Base-by-base conservation (phyloP, 2,797 vertebrate species). In the Urosaurus nigricauda region DNA sequence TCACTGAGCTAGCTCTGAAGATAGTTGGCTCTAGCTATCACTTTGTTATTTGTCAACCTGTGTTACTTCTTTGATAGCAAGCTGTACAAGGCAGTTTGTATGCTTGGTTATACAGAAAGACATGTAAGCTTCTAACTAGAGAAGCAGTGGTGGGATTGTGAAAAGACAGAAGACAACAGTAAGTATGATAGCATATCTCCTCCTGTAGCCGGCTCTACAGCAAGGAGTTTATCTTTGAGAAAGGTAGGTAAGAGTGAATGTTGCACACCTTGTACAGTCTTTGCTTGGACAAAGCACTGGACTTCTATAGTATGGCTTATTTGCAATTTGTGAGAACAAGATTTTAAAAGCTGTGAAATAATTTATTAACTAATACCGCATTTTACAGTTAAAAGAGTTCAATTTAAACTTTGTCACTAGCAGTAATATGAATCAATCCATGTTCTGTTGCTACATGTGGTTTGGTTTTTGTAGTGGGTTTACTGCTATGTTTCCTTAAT, bases 31-130 rank as follows among this genome's bases (percentile, higher is more conserved):
- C 4, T 13, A 17, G 19, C 63, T 79, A 16, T 65, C 29, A 78
- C 14, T 19, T 85, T 84, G 35, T 56, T 75, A 12, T 43, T 89
- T n/a, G 19, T 51, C 68, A 35, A 87, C 90, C 88, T 89, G n/a
- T 32, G 16, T 47, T 74, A 47, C 32, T 74, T 85, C 90, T 91
- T 83, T 83, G 63, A 74, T 12, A 35, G 88, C 74, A 79, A 74
- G 37, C 26, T 93, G 78, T 82, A 79, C 29, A 1, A 1, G 63
- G 58, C 82, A 74, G 65, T 79, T 75, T 86, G 88, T 81, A 1
- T 80, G 79, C 85, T 79, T 83, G 63, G 6, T 47, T 89, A 58
- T 81, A 82, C 35, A 88, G 37, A 81, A 88, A 79, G 84, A 51
- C 29, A 9, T 19, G 79, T 47, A 29, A 89, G 74, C 35, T 83